A percentile compares a stretch with the other conserved stretches of the same genome.
phyloP scores from a whole-genome alignment of 2,113 vertebrate genomes.

The Alexandromys fortis region DNA sequence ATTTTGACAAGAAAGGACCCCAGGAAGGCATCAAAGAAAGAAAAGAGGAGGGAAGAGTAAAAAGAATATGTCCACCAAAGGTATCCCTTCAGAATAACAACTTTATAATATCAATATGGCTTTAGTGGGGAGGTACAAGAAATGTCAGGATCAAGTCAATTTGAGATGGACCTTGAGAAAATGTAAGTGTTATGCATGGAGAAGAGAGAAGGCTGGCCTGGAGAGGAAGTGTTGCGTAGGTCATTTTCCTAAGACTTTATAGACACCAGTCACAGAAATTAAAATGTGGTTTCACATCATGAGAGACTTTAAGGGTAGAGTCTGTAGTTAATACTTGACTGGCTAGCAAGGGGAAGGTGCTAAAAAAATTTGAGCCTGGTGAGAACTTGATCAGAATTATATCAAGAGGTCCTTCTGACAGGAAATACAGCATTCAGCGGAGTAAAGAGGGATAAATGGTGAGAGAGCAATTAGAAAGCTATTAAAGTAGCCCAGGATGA shows the following conservation, averaged over 20 bases:
- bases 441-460: constrained; percentile 20
- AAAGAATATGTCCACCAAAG: neutral
- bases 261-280: neutral
- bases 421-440: neutral
- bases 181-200: neutral
- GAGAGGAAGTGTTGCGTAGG: neutral
- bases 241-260: constrained; percentile 9
- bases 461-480: constrained; percentile 45
- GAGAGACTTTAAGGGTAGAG: neutral
- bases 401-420: neutral
- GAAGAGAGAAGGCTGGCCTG: neutral
- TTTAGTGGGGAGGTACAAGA: neutral
- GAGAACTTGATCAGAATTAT: neutral
- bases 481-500: neutral
- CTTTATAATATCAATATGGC: neutral
- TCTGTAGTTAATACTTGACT: neutral
- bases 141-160: neutral
- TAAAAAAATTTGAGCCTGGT: neutral
- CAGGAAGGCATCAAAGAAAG: neutral
- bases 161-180: neutral
- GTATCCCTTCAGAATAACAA: neutral
- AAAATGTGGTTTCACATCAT: neutral
- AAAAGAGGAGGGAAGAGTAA: neutral
- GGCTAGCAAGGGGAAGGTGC: neutral
- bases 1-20: neutral